Conservation (phyloP, 2,888 invertebrate species). For the Chrysomela aeneicollis region DNA sequence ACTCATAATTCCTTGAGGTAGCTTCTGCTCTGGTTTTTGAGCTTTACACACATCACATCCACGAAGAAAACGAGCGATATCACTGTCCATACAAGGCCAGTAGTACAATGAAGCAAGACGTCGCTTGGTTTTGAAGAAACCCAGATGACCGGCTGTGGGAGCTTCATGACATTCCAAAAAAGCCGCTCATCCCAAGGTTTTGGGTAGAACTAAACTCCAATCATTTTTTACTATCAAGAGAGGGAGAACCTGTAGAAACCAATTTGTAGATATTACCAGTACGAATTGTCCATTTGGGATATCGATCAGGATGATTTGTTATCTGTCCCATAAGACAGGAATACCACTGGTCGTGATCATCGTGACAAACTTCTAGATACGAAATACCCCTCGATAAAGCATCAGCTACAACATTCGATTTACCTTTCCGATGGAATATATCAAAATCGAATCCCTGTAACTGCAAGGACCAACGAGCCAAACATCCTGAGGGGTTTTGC, state of each 20-base stretch:
- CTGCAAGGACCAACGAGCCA: constrained; percentile 27
- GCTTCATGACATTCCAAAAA: constrained; percentile 23
- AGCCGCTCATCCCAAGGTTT: constrained; percentile 10
- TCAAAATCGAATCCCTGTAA: constrained; percentile 25
- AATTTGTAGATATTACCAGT: constrained; percentile 33
- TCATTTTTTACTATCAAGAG: constrained; percentile 16
- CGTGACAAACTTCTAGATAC: constrained; percentile 15
- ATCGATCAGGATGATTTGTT: constrained; percentile 22
- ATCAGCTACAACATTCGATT: constrained; percentile 20
- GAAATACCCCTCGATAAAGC: constrained; percentile 19
- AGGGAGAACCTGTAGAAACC: constrained; percentile 15
- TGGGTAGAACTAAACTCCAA: constrained; percentile 30
- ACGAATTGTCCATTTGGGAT: constrained; percentile 26
- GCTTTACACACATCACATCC: constrained; percentile 26
- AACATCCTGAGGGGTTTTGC: constrained; percentile 12
- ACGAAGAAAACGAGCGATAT: constrained; percentile 21
- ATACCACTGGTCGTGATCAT: constrained; percentile 28
- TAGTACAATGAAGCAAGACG: constrained; percentile 17
- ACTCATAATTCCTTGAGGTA: constrained; percentile 28
- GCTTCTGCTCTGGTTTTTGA: constrained; percentile 23
- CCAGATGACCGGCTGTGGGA: constrained; percentile 26
- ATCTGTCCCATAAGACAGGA: constrained; percentile 13
- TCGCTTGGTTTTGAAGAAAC: constrained; percentile 24
- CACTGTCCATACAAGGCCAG: constrained; percentile 25
- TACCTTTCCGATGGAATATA: constrained; percentile 23